Evolutionary conservation across 1,140 invertebrate species (phyloP).

Genomic region (Acyrthosiphon pisum): DNA sequence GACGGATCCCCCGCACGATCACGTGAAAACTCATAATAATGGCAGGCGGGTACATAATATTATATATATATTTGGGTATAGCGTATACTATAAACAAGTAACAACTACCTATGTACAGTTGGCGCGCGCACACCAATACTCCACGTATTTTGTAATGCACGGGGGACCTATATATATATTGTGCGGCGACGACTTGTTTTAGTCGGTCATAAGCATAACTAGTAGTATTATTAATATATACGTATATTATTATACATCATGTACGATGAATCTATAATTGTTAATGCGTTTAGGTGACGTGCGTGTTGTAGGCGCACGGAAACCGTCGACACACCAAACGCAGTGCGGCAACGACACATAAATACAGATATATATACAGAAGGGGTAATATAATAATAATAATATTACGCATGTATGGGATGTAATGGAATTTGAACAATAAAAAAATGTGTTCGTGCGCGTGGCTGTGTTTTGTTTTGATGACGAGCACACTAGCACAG

Average conservation of each 20-base stretch:
- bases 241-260: neutral
- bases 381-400: neutral
- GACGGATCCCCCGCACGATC: neutral
- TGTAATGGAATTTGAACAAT: slow-evolving; percentile 1
- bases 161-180: neutral
- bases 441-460: neutral
- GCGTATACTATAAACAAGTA: neutral
- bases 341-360: neutral
- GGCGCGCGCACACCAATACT: neutral
- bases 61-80: neutral
- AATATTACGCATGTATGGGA: neutral
- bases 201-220: neutral
- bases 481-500: neutral
- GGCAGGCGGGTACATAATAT: neutral
- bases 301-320: neutral
- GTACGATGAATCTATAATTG: neutral
- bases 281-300: neutral
- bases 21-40: neutral
- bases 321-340: neutral
- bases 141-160: neutral
- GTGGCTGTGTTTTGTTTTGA: neutral
- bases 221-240: neutral
- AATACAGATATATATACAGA: neutral
- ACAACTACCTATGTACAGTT: neutral
- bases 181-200: neutral